These are phyloP conservation scores for Heliconius erato DNA, from an alignment of 2,888 invertebrate genomes.

Conservation along the genomic window DNA sequence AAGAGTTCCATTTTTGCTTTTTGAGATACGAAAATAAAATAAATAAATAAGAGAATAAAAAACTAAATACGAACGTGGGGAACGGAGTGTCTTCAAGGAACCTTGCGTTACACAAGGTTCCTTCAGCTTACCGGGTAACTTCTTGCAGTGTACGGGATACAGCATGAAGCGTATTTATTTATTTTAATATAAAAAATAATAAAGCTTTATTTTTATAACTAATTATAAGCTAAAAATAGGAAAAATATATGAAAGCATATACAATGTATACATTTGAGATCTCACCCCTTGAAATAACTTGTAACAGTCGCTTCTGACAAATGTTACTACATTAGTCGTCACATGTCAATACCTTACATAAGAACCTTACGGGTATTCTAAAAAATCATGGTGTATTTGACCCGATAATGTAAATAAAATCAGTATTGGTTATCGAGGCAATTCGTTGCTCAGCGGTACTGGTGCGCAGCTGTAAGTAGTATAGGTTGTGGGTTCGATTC, in stretches of 20 bases:
- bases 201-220: neutral
- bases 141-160: no score
- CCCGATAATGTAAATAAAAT: neutral
- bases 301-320: conserved; percentile 63
- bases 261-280: conserved; percentile 33
- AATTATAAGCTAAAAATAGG: neutral
- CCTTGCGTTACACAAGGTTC: no score
- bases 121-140: no score
- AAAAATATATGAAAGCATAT: neutral
- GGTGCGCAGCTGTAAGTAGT: no score
- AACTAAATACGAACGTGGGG: no score
- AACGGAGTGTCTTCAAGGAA: no score
- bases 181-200: neutral
- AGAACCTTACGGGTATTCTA: conserved; percentile 46
- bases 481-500: no score
- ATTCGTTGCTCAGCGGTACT: no score
- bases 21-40: neutral
- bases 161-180: no score
- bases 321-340: conserved; percentile 74
- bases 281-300: conserved; percentile 44
- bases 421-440: no score
- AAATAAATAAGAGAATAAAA: no score
- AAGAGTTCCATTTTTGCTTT: no score
- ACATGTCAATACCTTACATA: conserved; percentile 68
- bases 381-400: conserved; percentile 39